Conservation (phyloP, 2,888 invertebrate species). For the Philonicus albiceps region DNA sequence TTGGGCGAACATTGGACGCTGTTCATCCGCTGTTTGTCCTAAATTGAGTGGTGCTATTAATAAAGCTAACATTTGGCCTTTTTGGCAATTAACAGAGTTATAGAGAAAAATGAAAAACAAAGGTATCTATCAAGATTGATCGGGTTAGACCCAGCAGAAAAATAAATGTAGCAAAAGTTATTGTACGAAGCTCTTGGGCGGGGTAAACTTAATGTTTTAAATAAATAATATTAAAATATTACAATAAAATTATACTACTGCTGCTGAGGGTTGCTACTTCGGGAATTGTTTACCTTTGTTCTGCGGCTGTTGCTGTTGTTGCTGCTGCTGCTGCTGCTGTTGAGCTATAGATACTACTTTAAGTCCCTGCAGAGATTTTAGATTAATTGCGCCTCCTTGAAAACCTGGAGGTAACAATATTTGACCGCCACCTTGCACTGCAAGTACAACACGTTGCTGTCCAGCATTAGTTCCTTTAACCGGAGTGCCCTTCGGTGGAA, state of each 20-base stretch:
- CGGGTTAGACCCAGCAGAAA: neutral
- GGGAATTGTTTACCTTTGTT: constrained; percentile 48
- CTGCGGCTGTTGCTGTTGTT: constrained; percentile 35
- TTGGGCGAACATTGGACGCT: constrained; percentile 49
- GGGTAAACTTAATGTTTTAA: constrained; percentile 11
- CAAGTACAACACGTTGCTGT: constrained; percentile 65
- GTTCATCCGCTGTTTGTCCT: constrained; percentile 43
- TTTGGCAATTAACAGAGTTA: neutral
- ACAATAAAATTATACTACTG: constrained; percentile 7
- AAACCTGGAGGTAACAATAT: constrained; percentile 70
- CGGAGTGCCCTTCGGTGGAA: constrained; percentile 51
- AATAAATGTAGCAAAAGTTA: neutral
- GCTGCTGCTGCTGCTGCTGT: constrained; percentile 47
- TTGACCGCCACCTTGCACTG: constrained; percentile 68
- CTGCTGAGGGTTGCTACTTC: constrained; percentile 16
- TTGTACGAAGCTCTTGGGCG: neutral
- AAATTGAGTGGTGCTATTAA: constrained; percentile 1
- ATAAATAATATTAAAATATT: neutral
- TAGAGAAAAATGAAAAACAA: neutral
- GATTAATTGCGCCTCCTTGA: constrained; percentile 69
- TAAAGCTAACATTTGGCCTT: neutral
- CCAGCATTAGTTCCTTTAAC: constrained; percentile 54
- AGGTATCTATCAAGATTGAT: neutral
- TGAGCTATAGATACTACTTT: constrained; percentile 69
- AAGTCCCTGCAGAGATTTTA: constrained; percentile 70